phyloP scores from a whole-genome alignment of 2,113 vertebrate species.

The Heloderma charlesbogerti region DNA sequence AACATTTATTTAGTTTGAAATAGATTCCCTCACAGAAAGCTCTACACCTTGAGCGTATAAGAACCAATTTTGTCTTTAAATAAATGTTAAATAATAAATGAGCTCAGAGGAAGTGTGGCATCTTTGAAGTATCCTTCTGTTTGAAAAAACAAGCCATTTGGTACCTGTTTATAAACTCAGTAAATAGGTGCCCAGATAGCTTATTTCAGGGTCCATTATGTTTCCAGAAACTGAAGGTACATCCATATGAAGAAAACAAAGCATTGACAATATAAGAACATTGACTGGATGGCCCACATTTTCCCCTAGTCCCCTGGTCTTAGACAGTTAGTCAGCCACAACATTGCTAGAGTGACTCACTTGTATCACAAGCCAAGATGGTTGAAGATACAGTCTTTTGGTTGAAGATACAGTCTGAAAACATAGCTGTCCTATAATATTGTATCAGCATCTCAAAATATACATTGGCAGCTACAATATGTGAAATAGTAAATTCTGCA shows the following conservation, averaged over 20 bases:
- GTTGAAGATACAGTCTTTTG: too few relatives aligned
- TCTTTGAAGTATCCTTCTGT: constrained; percentile 11
- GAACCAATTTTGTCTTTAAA: constrained; percentile 47
- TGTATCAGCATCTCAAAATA: too few relatives aligned
- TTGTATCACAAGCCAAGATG: too few relatives aligned
- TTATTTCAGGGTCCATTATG: not conserved
- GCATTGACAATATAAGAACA: not conserved
- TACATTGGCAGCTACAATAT: too few relatives aligned
- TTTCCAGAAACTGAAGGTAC: too few relatives aligned
- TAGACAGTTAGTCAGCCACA: not conserved
- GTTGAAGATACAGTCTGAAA: too few relatives aligned
- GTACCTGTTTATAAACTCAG: constrained; percentile 18
- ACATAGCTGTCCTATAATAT: too few relatives aligned
- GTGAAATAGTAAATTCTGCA: too few relatives aligned
- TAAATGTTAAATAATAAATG: constrained; percentile 57
- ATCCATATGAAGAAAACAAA: not conserved
- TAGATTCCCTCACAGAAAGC: constrained; percentile 30
- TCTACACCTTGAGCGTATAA: constrained; percentile 29
- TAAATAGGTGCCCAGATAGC: constrained; percentile 8
- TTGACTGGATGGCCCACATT: not conserved
- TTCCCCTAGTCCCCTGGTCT: not conserved
- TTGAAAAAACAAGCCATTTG: constrained; percentile 13
- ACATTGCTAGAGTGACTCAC: not conserved
- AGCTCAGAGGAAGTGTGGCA: constrained; percentile 20
- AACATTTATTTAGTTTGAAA: constrained; percentile 50